Evolutionary conservation across 2,797 vertebrate species (phyloP).

Genomic region (Hemibagrus guttatus): DNA sequence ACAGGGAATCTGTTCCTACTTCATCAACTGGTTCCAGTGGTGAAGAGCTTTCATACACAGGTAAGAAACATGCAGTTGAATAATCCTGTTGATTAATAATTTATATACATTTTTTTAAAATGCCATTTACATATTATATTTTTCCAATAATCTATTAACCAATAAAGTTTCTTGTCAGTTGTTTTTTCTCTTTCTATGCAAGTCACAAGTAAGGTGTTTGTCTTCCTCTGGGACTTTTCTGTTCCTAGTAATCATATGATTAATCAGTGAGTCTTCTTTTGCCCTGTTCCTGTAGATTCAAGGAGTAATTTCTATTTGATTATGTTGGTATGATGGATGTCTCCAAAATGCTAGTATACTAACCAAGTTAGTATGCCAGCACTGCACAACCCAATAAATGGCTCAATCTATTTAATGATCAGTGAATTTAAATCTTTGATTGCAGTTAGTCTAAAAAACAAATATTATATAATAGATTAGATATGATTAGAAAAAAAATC

Average conservation of each 20-base stretch:
- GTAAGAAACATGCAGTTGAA: background rate
- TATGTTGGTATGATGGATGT: too few relatives aligned
- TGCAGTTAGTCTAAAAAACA: too few relatives aligned
- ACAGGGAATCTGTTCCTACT: conserved; percentile 78
- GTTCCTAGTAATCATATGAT: too few relatives aligned
- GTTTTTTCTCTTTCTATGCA: too few relatives aligned
- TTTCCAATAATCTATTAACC: background rate
- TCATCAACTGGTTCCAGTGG: conserved; percentile 82
- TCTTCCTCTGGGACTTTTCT: too few relatives aligned
- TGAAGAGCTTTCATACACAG: conserved; percentile 33
- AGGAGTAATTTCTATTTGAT: too few relatives aligned
- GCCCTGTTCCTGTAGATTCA: too few relatives aligned
- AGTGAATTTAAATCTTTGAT: background rate
- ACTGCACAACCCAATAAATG: background rate
- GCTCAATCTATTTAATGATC: background rate
- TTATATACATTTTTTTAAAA: background rate
- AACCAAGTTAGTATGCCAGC: background rate
- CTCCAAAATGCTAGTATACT: too few relatives aligned
- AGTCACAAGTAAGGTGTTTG: too few relatives aligned
- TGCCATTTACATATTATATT: background rate
- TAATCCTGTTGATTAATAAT: background rate
- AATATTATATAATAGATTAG: background rate
- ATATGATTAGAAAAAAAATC: background rate
- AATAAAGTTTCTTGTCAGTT: background rate
- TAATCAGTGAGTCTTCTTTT: too few relatives aligned